These are phyloP conservation scores for Tetranychus cinnabarinus DNA, from an alignment of 1,140 invertebrate genomes.

Conservation along the genomic window DNA sequence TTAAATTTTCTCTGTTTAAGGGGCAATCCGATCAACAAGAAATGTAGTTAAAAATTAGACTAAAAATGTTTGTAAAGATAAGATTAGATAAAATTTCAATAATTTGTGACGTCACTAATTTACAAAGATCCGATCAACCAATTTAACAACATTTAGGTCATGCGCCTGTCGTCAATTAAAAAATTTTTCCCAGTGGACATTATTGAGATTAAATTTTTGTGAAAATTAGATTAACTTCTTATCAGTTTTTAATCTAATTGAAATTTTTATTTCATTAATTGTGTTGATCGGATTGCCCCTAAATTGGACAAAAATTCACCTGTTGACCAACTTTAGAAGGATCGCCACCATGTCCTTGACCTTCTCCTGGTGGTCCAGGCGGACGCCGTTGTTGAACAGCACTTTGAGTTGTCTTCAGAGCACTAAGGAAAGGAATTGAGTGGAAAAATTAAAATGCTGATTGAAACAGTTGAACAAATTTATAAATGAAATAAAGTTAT, in stretches of 20 bases:
- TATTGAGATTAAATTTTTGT: background rate
- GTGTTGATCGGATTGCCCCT: no score
- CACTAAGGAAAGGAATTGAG: background rate
- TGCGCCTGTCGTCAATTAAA: no score
- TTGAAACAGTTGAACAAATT: background rate
- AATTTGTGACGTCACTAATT: no score
- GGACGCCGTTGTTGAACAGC: background rate
- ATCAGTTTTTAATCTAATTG: no score
- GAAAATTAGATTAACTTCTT: no score
- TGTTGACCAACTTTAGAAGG: background rate
- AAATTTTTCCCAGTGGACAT: no score
- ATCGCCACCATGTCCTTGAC: constrained; percentile 12
- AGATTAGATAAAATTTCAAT: no score
- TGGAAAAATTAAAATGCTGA: background rate
- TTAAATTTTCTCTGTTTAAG: background rate
- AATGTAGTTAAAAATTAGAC: no score
- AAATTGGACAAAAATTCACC: background rate
- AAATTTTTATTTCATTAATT: no score
- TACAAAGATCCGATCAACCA: no score
- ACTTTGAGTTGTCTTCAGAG: background rate
- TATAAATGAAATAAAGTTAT: constrained; percentile 21
- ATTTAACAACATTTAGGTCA: no score
- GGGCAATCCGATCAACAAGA: no score
- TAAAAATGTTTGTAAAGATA: background rate
- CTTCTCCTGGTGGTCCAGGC: background rate